Percentiles rank a stretch among this genome's conserved stretches.
These are phyloP conservation scores for Carlito syrichta DNA, from an alignment of 2,113 vertebrate species.

Conservation along the genomic window DNA sequence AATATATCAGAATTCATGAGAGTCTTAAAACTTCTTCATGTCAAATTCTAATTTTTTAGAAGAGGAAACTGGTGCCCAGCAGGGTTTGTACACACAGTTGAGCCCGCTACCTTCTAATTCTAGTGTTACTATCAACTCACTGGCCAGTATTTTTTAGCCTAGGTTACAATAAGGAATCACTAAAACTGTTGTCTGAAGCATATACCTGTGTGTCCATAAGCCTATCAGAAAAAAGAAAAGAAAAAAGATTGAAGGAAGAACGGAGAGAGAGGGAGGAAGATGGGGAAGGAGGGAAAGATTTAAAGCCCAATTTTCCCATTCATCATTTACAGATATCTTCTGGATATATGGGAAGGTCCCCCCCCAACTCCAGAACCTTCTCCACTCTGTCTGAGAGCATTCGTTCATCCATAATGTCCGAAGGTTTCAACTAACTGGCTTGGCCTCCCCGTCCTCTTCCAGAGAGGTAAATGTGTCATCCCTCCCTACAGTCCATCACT, in stretches of 20 bases:
- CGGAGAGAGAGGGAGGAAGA: fast-evolving
- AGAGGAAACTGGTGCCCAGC: background rate
- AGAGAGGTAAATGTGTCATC: background rate
- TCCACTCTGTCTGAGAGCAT: background rate
- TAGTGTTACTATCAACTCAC: background rate
- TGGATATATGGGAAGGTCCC: background rate
- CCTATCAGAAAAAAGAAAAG: background rate
- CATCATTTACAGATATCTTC: background rate
- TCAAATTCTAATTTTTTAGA: background rate
- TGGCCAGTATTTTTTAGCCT: background rate
- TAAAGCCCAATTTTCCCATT: background rate
- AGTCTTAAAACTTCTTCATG: background rate
- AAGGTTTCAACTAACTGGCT: background rate
- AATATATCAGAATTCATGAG: constrained; percentile 23
- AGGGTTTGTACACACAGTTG: background rate
- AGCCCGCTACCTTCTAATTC: background rate
- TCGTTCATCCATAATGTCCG: background rate
- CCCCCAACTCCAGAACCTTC: background rate
- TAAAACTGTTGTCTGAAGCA: background rate
- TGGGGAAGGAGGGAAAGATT: background rate
- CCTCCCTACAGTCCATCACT: background rate
- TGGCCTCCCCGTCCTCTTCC: background rate
- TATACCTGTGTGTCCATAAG: background rate
- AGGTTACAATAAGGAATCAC: background rate
- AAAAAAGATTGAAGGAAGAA: background rate